These are phyloP conservation scores for Ispidina lecontei DNA, from an alignment of 2,797 vertebrate genomes.

Conservation along the genomic window DNA sequence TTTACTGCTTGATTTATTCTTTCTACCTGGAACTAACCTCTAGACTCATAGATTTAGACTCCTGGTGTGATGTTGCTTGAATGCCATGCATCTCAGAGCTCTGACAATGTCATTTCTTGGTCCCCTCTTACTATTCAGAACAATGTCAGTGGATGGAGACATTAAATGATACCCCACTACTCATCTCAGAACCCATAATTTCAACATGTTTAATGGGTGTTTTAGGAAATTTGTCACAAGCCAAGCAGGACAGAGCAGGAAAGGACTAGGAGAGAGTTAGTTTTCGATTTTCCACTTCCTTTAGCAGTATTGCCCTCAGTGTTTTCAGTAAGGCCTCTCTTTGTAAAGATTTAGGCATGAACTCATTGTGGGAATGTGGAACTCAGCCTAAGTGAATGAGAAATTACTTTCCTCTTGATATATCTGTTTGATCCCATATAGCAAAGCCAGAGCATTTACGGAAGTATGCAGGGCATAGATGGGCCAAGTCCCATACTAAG, in stretches of 20 bases:
- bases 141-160: slow-evolving; percentile 1
- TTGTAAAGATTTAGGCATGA: not conserved
- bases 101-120: slow-evolving; percentile 39
- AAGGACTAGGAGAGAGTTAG: not conserved
- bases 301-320: not conserved
- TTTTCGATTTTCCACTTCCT: not conserved
- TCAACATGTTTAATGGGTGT: slow-evolving; percentile 16
- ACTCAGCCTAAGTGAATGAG: not conserved
- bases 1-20: slow-evolving; percentile 63
- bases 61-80: slow-evolving; percentile 33
- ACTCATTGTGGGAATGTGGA: not conserved
- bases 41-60: slow-evolving; percentile 48
- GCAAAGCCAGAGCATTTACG: not conserved
- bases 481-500: not conserved
- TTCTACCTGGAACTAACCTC: slow-evolving; percentile 51
- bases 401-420: not conserved
- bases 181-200: slow-evolving; percentile 31
- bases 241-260: not conserved
- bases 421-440: not conserved
- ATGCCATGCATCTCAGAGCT: not conserved
- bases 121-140: not conserved
- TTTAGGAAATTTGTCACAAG: slow-evolving; percentile 20
- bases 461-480: not conserved
- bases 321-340: not conserved
- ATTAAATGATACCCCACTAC: slow-evolving; percentile 19